phyloP scores from a whole-genome alignment of 2,113 vertebrate species.

The Blennius ocellaris region DNA sequence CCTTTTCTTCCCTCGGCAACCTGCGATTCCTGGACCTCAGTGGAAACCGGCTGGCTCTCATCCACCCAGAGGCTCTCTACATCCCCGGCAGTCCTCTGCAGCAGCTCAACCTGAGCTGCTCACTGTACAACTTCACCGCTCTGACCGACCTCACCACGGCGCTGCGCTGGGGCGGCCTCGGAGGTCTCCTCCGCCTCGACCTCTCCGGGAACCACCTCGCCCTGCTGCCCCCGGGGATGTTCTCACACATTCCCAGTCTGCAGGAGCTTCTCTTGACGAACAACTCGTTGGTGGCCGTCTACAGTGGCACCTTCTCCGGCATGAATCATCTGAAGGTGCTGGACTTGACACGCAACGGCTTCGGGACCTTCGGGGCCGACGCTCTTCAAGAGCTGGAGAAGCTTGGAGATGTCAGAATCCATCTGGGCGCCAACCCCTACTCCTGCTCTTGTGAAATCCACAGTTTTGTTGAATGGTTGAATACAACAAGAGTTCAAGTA shows the following conservation, averaged over 20 bases:
- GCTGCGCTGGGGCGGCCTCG: slow-evolving; percentile 72
- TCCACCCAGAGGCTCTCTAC: slow-evolving; percentile 82
- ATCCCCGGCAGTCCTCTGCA: slow-evolving; percentile 80
- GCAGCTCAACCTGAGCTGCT: slow-evolving; percentile 82
- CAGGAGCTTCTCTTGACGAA: slow-evolving; percentile 77
- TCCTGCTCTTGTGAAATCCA: slow-evolving; percentile 80
- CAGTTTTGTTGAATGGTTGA: slow-evolving; percentile 78
- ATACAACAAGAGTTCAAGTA: slow-evolving; percentile 67
- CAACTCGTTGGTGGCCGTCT: slow-evolving; percentile 81
- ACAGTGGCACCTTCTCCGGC: slow-evolving; percentile 80
- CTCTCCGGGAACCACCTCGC: slow-evolving; percentile 74
- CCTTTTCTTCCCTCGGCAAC: slow-evolving; percentile 76
- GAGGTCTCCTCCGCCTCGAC: slow-evolving; percentile 72
- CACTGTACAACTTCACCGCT: slow-evolving; percentile 79
- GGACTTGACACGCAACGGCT: slow-evolving; percentile 79
- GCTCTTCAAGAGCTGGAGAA: slow-evolving; percentile 75
- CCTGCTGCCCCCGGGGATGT: slow-evolving; percentile 69
- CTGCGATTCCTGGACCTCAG: slow-evolving; percentile 82
- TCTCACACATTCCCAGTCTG: slow-evolving; percentile 63
- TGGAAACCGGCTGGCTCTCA: slow-evolving; percentile 76
- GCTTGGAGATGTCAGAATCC: slow-evolving; percentile 66
- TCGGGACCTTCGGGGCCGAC: slow-evolving; percentile 66
- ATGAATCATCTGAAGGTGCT: slow-evolving; percentile 73
- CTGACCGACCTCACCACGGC: slow-evolving; percentile 72
- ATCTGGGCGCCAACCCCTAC: slow-evolving; percentile 82